phyloP scores from a whole-genome alignment of 1,140 invertebrate species.

The Holotrichia oblita region DNA sequence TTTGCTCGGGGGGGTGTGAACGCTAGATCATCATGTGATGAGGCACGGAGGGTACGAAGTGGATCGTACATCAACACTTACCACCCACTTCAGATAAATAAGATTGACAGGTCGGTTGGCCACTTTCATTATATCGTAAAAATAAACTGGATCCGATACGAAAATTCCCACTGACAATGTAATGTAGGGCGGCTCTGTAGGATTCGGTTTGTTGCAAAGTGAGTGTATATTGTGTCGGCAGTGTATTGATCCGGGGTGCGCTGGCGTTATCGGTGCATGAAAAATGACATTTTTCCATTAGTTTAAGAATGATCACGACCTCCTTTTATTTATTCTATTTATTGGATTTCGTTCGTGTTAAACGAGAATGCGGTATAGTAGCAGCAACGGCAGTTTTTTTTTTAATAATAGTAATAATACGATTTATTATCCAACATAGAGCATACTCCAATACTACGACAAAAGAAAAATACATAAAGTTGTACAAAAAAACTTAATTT shows the following conservation, averaged over 20 bases:
- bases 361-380: too few species aligned
- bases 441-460: too few species aligned
- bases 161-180: neutral
- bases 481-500: too few species aligned
- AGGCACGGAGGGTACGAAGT: neutral
- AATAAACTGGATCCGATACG: neutral
- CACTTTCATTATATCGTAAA: slow-evolving; percentile 1
- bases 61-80: neutral
- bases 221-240: neutral
- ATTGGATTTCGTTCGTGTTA: too few species aligned
- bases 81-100: neutral
- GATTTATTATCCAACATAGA: too few species aligned
- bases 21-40: too few species aligned
- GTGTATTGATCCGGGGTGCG: neutral
- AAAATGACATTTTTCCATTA: slow-evolving; percentile 13
- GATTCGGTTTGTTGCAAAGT: neutral
- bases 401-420: too few species aligned
- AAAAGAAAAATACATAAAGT: too few species aligned
- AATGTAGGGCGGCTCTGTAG: neutral
- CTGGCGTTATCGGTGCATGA: slow-evolving; percentile 5
- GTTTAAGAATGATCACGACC: neutral
- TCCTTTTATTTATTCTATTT: neutral
- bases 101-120: slow-evolving; percentile 12
- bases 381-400: too few species aligned
- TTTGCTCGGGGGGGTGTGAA: neutral